Conservation (phyloP, 2,113 vertebrate species). For the Hyperopisus bebe region DNA sequence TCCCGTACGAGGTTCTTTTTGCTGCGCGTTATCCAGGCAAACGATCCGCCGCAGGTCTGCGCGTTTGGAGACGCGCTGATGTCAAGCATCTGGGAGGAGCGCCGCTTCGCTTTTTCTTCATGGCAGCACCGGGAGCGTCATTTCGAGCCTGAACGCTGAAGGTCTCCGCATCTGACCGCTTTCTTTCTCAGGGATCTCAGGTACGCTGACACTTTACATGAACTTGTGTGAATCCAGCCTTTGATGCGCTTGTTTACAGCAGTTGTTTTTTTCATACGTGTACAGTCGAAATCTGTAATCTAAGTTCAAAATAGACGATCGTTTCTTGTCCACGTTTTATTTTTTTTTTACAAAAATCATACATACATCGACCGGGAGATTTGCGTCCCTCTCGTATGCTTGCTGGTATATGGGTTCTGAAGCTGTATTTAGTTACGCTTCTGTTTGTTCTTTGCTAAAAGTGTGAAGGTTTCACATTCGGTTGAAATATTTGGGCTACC, state of each 20-base stretch:
- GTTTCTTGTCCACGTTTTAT: neutral
- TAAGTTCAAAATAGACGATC: neutral
- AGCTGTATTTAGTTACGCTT: neutral
- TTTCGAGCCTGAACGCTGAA: neutral
- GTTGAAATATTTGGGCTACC: neutral
- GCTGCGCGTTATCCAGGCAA: neutral
- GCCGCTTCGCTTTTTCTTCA: neutral
- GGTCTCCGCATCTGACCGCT: neutral
- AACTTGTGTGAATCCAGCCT: neutral
- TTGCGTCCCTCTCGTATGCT: neutral
- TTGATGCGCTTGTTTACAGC: neutral
- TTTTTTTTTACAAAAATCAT: neutral
- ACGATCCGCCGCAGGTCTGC: neutral
- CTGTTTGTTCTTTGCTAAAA: neutral
- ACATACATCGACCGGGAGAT: neutral
- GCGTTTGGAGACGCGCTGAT: constrained; percentile 8
- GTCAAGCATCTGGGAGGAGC: constrained; percentile 24
- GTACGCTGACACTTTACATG: neutral
- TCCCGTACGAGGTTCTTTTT: neutral
- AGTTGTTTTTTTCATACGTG: neutral
- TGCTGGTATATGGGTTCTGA: neutral
- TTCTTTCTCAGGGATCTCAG: constrained; percentile 10
- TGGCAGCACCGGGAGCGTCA: constrained; percentile 4
- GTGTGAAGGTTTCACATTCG: neutral
- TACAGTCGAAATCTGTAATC: neutral